phyloP scores from a whole-genome alignment of 37 sponge, comb jelly and placozoan genomes.

The Ianthella basta region DNA sequence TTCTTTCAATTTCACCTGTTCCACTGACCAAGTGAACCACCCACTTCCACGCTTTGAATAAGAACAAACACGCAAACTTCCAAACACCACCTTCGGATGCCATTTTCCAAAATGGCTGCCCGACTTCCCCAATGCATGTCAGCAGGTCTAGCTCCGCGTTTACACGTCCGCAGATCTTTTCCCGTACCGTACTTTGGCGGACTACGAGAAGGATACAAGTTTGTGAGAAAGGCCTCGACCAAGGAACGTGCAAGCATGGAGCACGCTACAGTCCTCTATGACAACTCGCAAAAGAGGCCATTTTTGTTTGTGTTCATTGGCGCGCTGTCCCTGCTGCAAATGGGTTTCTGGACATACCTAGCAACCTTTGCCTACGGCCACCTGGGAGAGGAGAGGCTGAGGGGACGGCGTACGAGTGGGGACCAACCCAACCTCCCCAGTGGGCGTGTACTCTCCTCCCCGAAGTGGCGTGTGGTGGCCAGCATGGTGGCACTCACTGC shows the following conservation, averaged over 20 bases:
- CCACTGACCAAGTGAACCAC: conserved; percentile 61
- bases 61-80: neutral
- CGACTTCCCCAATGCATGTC: neutral
- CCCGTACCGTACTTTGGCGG: too few relatives aligned
- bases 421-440: neutral
- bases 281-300: conserved; percentile 10
- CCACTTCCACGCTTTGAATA: conserved; percentile 70
- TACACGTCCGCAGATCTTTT: neutral
- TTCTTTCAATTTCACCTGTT: conserved; percentile 61
- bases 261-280: neutral
- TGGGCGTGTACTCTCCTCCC: conserved; percentile 9
- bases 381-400: conserved; percentile 4
- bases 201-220: too few relatives aligned
- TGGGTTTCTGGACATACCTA: conserved; percentile 67
- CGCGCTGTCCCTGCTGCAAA: conserved; percentile 49
- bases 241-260: neutral
- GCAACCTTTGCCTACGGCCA: conserved; percentile 56
- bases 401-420: too few relatives aligned
- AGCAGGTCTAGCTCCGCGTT: neutral
- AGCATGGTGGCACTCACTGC: conserved; percentile 49
- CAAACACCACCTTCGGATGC: neutral
- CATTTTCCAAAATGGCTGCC: conserved; percentile 20
- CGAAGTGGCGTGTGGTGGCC: conserved; percentile 45
- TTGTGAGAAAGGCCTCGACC: too few relatives aligned
- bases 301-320: conserved; percentile 46